phyloP scores from a whole-genome alignment of 2,888 invertebrate species.

The Tromatobia lineatoria region DNA sequence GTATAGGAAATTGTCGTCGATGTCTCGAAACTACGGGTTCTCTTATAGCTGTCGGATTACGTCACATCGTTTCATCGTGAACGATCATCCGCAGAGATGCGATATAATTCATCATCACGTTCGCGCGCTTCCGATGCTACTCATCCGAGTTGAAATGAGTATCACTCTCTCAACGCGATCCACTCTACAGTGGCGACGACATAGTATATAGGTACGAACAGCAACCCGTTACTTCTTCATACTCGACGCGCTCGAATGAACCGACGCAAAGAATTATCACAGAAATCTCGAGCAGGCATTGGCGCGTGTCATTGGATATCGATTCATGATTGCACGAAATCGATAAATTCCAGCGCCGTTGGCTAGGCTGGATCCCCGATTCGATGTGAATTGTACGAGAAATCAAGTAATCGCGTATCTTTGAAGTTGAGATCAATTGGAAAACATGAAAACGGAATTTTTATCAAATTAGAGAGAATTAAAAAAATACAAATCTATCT shows the following conservation, averaged over 20 bases:
- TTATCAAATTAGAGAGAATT: constrained; percentile 6
- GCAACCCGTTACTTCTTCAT: constrained; percentile 41
- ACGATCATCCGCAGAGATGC: constrained; percentile 65
- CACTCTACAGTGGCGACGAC: constrained; percentile 24
- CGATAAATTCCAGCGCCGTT: background rate
- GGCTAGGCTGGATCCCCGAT: background rate
- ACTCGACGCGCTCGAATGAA: constrained; percentile 21
- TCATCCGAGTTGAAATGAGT: constrained; percentile 14
- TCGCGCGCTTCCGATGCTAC: background rate
- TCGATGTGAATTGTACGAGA: background rate
- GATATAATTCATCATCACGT: constrained; percentile 71
- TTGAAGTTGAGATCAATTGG: background rate
- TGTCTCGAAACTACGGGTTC: constrained; percentile 33
- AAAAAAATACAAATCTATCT: background rate
- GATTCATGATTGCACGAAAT: constrained; percentile 16
- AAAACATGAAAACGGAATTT: background rate
- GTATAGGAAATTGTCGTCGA: constrained; percentile 30
- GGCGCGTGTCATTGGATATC: constrained; percentile 15
- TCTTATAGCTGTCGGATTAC: constrained; percentile 67
- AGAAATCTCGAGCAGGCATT: constrained; percentile 18
- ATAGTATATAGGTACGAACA: background rate
- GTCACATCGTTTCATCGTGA: constrained; percentile 60
- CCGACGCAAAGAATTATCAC: constrained; percentile 25
- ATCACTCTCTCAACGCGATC: constrained; percentile 19
- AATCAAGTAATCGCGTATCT: background rate